These are phyloP conservation scores for Manis crassicaudata DNA, from an alignment of 2,797 vertebrate genomes.

Conservation along the genomic window DNA sequence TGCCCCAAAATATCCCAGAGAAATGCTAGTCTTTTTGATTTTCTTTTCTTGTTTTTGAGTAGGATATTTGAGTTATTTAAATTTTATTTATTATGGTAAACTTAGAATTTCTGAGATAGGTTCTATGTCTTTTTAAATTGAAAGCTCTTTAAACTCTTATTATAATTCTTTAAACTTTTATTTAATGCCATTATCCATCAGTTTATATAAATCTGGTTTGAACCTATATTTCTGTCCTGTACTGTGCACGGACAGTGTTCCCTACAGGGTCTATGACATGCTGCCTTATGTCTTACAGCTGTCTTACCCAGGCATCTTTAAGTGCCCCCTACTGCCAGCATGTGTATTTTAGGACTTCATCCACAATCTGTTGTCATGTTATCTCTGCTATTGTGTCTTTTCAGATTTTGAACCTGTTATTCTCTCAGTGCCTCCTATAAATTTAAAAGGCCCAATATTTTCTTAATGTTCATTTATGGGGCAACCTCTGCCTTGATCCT, in stretches of 20 bases:
- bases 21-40: not conserved
- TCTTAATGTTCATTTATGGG: constrained; percentile 43
- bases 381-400: not conserved
- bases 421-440: not conserved
- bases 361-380: not conserved
- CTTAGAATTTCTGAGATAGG: constrained; percentile 8
- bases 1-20: not conserved
- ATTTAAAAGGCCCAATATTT: constrained; percentile 13
- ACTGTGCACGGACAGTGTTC: not conserved
- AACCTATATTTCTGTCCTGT: not conserved
- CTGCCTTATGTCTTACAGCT: constrained; percentile 26
- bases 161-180: not conserved
- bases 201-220: constrained; percentile 19
- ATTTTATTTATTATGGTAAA: not conserved
- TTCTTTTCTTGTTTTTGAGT: constrained; percentile 20
- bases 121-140: constrained; percentile 5
- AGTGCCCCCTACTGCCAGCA: constrained; percentile 46
- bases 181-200: constrained; percentile 32
- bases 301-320: not conserved
- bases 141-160: not conserved
- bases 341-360: constrained; percentile 35
- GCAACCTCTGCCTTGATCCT: not conserved
- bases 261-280: not conserved
- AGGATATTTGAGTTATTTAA: not conserved
- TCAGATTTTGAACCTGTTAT: constrained; percentile 32